Percentiles rank a stretch among this genome's conserved stretches.
These are phyloP conservation scores for Esox niger DNA, from an alignment of 2,113 vertebrate species.

Conservation along the genomic window DNA sequence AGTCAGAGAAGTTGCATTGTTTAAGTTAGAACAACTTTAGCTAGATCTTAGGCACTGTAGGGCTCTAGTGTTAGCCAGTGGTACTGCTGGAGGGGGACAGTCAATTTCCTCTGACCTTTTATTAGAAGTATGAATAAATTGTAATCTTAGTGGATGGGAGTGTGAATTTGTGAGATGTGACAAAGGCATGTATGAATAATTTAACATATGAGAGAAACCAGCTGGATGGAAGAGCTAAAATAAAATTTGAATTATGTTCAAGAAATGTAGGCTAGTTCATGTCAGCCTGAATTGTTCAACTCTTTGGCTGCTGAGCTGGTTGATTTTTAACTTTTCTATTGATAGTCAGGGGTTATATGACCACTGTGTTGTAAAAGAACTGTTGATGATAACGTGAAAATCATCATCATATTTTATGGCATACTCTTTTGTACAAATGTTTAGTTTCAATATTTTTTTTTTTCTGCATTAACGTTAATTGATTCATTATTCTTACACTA, in stretches of 20 bases:
- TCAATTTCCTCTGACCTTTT: no score
- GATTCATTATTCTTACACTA: no score
- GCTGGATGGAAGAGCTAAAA: neutral
- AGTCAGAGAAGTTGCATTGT: constrained; percentile 21
- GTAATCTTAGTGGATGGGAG: no score
- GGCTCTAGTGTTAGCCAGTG: constrained; percentile 10
- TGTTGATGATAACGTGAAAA: no score
- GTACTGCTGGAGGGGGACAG: neutral
- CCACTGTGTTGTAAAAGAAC: no score
- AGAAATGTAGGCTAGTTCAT: constrained; percentile 32
- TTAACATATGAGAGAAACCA: neutral
- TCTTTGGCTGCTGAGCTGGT: constrained; percentile 18
- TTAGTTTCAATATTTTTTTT: neutral
- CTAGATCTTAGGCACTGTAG: neutral
- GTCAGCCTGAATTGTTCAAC: constrained; percentile 35
- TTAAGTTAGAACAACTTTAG: neutral
- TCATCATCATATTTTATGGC: no score
- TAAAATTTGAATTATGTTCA: constrained; percentile 18
- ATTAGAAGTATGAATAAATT: no score
- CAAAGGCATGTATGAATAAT: neutral
- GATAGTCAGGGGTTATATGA: no score
- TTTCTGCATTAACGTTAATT: neutral
- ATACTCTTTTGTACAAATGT: neutral
- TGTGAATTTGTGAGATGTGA: no score
- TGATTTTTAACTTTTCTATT: neutral